These are phyloP conservation scores for Hydrocynus forskahlii DNA, from an alignment of 2,797 vertebrate genomes.

Conservation along the genomic window DNA sequence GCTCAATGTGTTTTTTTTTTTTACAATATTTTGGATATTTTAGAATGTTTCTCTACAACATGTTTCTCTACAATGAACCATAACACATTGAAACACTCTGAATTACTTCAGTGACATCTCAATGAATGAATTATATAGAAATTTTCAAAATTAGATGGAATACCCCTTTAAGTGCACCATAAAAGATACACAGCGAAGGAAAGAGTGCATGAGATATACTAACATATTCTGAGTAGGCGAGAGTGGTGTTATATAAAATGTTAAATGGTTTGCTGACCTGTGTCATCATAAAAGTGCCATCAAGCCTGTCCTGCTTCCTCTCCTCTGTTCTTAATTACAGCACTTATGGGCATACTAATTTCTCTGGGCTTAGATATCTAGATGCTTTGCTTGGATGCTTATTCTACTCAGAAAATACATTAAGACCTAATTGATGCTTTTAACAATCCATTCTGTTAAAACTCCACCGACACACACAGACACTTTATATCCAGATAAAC, in stretches of 20 bases:
- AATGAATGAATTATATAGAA: no score
- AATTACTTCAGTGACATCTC: no score
- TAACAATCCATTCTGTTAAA: not conserved
- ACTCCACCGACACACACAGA: not conserved
- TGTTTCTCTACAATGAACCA: no score
- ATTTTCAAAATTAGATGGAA: no score
- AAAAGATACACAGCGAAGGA: no score
- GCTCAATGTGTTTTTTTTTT: no score
- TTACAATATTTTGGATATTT: no score
- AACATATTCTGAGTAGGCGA: constrained; percentile 14
- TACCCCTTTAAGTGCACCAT: no score
- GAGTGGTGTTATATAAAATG: constrained; percentile 38
- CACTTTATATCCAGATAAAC: constrained; percentile 1
- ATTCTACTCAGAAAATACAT: not conserved
- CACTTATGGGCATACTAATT: constrained; percentile 14
- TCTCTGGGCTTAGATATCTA: not conserved
- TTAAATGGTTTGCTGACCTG: constrained; percentile 49
- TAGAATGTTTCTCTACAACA: no score
- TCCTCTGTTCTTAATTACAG: constrained; percentile 41
- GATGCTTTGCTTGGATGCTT: not conserved
- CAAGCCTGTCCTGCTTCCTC: constrained; percentile 49
- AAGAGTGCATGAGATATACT: not conserved
- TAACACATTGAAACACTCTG: no score
- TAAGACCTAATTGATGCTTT: not conserved
- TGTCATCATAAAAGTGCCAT: constrained; percentile 57